Percentiles rank a stretch among this genome's conserved stretches.
These are phyloP conservation scores for Pyrocoelia pectoralis DNA, from an alignment of 2,888 invertebrate genomes.

Conservation along the genomic window DNA sequence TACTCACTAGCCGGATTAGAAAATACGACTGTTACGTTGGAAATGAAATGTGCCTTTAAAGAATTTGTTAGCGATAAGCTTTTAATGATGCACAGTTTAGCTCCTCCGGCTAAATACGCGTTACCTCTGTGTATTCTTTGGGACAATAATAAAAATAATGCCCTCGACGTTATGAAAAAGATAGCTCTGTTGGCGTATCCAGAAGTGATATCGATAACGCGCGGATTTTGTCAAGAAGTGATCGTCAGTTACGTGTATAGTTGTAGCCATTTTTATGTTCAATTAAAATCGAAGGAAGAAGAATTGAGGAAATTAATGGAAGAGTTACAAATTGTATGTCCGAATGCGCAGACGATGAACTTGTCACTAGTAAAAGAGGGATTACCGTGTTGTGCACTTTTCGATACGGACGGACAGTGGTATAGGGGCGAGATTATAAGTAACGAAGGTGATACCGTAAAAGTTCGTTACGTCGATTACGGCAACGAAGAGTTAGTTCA, in stretches of 20 bases:
- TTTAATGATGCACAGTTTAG: slow-evolving; percentile 71
- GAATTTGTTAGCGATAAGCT: slow-evolving; percentile 70
- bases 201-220: slow-evolving; percentile 49
- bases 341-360: slow-evolving; percentile 48
- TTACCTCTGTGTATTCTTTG: slow-evolving; percentile 79
- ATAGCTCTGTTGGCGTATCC: slow-evolving; percentile 54
- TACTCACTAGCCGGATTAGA: slow-evolving; percentile 77
- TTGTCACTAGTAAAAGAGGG: slow-evolving; percentile 64
- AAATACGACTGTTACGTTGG: slow-evolving; percentile 61
- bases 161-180: slow-evolving; percentile 65
- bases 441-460: slow-evolving; percentile 51
- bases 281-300: slow-evolving; percentile 68
- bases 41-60: slow-evolving; percentile 77
- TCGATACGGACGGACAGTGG: slow-evolving; percentile 84
- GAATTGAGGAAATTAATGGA: slow-evolving; percentile 73
- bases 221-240: slow-evolving; percentile 61
- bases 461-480: slow-evolving; percentile 91
- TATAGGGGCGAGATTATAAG: slow-evolving; percentile 84
- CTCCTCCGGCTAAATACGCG: slow-evolving; percentile 74
- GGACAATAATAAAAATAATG: slow-evolving; percentile 65
- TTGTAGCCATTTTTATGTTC: slow-evolving; percentile 77
- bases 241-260: slow-evolving; percentile 73
- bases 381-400: slow-evolving; percentile 81
- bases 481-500: slow-evolving; percentile 89
- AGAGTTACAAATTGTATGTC: slow-evolving; percentile 69